Evolutionary conservation across 2,797 vertebrate genomes (phyloP).

Genomic region (Oreortyx pictus): DNA sequence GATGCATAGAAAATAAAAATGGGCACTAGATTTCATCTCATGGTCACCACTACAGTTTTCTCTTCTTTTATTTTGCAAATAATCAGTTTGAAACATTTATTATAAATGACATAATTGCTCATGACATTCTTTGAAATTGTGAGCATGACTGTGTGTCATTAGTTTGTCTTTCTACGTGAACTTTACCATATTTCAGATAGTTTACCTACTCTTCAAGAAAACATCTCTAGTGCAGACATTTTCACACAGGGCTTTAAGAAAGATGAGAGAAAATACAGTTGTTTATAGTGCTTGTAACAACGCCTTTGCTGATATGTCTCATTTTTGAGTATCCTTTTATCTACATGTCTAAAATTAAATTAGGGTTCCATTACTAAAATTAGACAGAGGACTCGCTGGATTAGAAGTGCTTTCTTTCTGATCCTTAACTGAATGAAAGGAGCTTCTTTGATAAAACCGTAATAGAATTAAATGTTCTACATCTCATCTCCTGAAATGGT

Average conservation of each 20-base stretch:
- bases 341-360: constrained; percentile 78
- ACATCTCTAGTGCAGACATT: not conserved
- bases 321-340: constrained; percentile 71
- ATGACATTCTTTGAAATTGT: not conserved
- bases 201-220: not conserved
- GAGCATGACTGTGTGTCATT: not conserved
- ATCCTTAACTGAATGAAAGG: constrained; percentile 70
- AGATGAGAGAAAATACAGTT: constrained; percentile 11
- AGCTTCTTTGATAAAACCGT: constrained; percentile 71
- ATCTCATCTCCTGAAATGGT: constrained; percentile 58
- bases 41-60: not conserved
- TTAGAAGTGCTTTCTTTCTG: constrained; percentile 66
- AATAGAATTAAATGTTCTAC: constrained; percentile 70
- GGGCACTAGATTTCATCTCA: not conserved
- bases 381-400: constrained; percentile 69
- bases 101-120: not conserved
- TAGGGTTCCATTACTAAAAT: constrained; percentile 81
- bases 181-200: not conserved
- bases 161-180: not conserved
- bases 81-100: not conserved
- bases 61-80: not conserved
- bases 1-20: not conserved
- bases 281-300: constrained; percentile 44
- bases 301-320: constrained; percentile 58
- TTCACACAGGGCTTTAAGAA: not conserved